Base-by-base conservation (phyloP, 2,113 vertebrate species). In the Nanorana parkeri region DNA sequence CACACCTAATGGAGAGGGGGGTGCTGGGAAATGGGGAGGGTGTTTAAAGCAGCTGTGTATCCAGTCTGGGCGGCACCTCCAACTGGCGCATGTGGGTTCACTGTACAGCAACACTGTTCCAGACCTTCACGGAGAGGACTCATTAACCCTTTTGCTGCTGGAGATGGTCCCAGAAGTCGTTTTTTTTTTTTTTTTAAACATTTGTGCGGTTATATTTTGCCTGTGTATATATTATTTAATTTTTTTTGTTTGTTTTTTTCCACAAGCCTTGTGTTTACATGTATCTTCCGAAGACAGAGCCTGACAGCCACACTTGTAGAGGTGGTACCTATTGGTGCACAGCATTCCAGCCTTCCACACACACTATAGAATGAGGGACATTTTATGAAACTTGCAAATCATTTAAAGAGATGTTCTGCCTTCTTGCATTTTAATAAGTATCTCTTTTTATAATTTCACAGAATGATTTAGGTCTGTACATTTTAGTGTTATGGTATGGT, bases 1-100 rank as follows among this genome's bases (percentile, higher is more conserved):
- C 95, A 5, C 97, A 98, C 86, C 95, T 99, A 73, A 90, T 86
- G 0, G 97, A 99, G 88, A 96, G 91, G 85, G 98, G 97, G 3
- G 51, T 99, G 84, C 83, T 99, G 72, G 90, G 89, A 0, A 73
- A 85, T 1, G 86, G 86, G 11, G 95, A 96, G 90, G 94, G 94
- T 0, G 63, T 68, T 84, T 63, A 88, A 63, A 72, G 86, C 86
- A 0, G 86, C 88, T 92, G 92, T 89, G 75, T 47, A 60, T 60
- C 0, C 0, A 10, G 29, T 73, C 17, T 3, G 3, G 47, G 7
- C 68, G 81, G 76, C 76, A 16, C 54, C 17, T 87, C 67, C 61
- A 84, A 71, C 20, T 5, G 3, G 47, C 11, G 68, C 84, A 79
- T 52, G 55, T 28, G 78, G 78, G 66, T 51, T 80, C 68, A 60